A percentile compares a stretch with the other conserved stretches of the same genome.
Evolutionary conservation across 2,113 vertebrate genomes (phyloP).

Genomic region (Ammospiza caudacuta): DNA sequence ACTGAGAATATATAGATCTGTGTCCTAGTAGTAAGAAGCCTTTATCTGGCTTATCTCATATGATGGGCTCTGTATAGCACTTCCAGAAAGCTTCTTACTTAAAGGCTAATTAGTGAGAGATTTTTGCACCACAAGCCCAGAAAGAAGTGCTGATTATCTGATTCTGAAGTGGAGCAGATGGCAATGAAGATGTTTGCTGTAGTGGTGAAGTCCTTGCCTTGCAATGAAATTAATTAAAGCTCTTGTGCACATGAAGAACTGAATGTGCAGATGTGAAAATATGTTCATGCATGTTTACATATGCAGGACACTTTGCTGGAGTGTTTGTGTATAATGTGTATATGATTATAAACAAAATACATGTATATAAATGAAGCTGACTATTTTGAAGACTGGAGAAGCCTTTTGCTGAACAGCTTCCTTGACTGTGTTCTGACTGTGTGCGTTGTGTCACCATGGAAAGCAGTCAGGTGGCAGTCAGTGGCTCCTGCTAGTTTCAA

Average conservation of each 20-base stretch:
- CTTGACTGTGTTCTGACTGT: accelerated
- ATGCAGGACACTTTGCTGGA: neutral
- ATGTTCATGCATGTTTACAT: neutral
- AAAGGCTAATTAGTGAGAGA: neutral
- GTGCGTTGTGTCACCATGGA: neutral
- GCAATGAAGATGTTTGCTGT: neutral
- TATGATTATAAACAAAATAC: neutral
- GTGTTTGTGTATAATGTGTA: neutral
- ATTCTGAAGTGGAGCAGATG: neutral
- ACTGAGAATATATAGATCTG: neutral
- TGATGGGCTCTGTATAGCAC: neutral
- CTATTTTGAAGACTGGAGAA: neutral
- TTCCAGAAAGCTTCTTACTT: neutral
- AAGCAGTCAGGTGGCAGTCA: neutral
- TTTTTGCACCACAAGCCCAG: neutral
- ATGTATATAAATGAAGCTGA: neutral
- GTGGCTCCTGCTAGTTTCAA: neutral
- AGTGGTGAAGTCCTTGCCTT: neutral
- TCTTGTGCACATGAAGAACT: neutral
- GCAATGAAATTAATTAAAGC: neutral
- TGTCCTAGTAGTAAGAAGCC: slow-evolving; percentile 38
- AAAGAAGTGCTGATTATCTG: neutral
- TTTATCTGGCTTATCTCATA: neutral
- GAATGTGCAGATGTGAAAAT: accelerated
- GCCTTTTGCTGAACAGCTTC: neutral